Base-by-base conservation (phyloP, 1,140 invertebrate species). In the Panulirus ornatus region DNA sequence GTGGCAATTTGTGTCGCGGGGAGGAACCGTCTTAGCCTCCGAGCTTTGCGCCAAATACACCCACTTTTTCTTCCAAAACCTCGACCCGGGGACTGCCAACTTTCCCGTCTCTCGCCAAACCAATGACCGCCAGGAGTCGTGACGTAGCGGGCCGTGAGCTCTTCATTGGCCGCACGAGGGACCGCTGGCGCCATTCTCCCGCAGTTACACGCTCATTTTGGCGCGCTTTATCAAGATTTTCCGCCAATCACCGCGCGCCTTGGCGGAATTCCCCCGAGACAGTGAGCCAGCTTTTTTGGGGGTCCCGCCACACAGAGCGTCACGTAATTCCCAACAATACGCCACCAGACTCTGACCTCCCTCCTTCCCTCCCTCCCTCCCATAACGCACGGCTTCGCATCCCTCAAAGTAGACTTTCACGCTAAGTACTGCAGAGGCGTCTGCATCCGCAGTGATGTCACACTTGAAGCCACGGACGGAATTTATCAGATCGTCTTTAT, bases 151-250 rank as follows among this genome's bases (percentile, higher is more conserved):
- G 40, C 30, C 22, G 22, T 78, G 76, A 75, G 51, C 85, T 70
- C 58, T 51, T 71, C 85, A 88, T 79, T 88, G 85, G 85, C 85
- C 85, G 73, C 75, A 63, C 47, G 85, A 88, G 83, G 34, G 30
- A 76, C 58, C 22, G 27, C 40, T 70, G 51, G 51, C 73, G 85
- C 85, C 85, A 88, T 88, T 88, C 85, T 88, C 85, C 73, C 30
- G 75, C 75, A 70, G 54, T 88, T 88, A 88, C 85, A 88, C 85
- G 85, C 85, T 88, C 85, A 88, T 88, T 88, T 88, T 88, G 54
- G 54, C 85, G 38, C 75, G 85, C 85, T 88, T 88, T 88, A 78
- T 88, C 85, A 66, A 70, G 73, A 88, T 88, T 88, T 88, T 88
- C 85, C 85, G 85, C 85, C 85, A 88, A 88, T 88, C 85, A 78